Evolutionary conservation across 2,888 invertebrate species (phyloP).

Genomic region (Rhingia campestris): DNA sequence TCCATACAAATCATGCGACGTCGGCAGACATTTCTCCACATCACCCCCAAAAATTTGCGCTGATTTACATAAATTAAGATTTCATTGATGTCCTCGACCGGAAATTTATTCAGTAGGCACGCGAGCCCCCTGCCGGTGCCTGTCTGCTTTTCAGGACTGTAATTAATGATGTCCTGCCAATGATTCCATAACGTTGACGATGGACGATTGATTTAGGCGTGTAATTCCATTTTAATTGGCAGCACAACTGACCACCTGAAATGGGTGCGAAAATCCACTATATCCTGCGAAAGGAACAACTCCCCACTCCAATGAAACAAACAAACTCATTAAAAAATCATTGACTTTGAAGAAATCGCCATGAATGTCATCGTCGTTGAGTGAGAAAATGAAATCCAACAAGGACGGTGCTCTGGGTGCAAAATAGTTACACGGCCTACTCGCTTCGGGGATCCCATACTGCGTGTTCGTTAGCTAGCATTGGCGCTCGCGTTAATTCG

Average conservation of each 20-base stretch:
- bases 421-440: slow-evolving; percentile 38
- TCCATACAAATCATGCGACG: slow-evolving; percentile 26
- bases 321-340: slow-evolving; percentile 67
- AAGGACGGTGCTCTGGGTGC: slow-evolving; percentile 29
- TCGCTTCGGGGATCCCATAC: slow-evolving; percentile 47
- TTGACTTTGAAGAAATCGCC: slow-evolving; percentile 41
- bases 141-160: background rate
- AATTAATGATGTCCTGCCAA: slow-evolving; percentile 21
- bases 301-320: slow-evolving; percentile 19
- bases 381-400: slow-evolving; percentile 3
- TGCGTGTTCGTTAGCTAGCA: slow-evolving; percentile 34
- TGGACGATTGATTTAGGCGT: slow-evolving; percentile 22
- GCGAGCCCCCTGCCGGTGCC: slow-evolving; percentile 25
- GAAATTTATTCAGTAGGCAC: slow-evolving; percentile 68
- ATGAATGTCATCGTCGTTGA: slow-evolving; percentile 52
- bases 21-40: slow-evolving; percentile 35
- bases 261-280: slow-evolving; percentile 10
- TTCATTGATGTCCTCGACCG: slow-evolving; percentile 69
- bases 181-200: slow-evolving; percentile 24
- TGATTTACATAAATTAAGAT: slow-evolving; percentile 72
- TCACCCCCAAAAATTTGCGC: background rate
- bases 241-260: slow-evolving; percentile 18
- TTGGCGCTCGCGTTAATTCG: slow-evolving; percentile 38
- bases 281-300: slow-evolving; percentile 11
- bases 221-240: slow-evolving; percentile 62